Conservation (phyloP, 2,113 vertebrate species). For the Urocolius indicus region DNA sequence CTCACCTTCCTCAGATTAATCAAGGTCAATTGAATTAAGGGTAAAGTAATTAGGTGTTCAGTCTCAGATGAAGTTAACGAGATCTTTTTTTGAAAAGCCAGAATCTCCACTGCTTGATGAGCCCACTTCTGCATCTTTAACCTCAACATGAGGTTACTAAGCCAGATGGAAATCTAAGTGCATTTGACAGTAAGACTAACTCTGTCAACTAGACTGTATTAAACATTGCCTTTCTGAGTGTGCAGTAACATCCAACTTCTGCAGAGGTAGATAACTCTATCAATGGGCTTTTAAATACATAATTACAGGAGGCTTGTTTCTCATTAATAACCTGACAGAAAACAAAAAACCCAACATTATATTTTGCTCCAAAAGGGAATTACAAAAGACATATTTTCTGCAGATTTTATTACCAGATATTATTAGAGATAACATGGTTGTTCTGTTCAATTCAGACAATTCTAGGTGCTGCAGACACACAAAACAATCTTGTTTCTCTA, state of each 20-base stretch:
- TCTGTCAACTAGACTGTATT: neutral
- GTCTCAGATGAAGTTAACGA: neutral
- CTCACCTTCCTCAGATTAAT: neutral
- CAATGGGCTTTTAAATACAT: neutral
- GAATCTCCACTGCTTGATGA: neutral
- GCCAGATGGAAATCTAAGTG: neutral
- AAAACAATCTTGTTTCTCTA: neutral
- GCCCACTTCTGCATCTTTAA: neutral
- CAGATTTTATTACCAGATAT: neutral
- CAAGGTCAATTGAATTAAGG: neutral
- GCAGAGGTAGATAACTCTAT: neutral
- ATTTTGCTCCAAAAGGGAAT: neutral
- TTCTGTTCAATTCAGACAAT: neutral
- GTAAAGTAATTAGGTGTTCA: neutral
- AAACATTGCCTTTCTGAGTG: neutral
- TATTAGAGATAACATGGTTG: neutral
- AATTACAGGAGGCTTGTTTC: neutral
- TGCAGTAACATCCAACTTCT: neutral
- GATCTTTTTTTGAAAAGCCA: neutral
- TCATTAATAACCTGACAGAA: neutral
- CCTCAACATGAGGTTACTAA: neutral
- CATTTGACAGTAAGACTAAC: neutral
- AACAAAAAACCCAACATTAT: neutral
- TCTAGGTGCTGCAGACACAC: neutral
- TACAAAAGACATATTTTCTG: neutral